Percentiles rank a stretch among this genome's conserved stretches.
Conservation (phyloP, 2,113 vertebrate genomes). For the Butorides virescens region DNA sequence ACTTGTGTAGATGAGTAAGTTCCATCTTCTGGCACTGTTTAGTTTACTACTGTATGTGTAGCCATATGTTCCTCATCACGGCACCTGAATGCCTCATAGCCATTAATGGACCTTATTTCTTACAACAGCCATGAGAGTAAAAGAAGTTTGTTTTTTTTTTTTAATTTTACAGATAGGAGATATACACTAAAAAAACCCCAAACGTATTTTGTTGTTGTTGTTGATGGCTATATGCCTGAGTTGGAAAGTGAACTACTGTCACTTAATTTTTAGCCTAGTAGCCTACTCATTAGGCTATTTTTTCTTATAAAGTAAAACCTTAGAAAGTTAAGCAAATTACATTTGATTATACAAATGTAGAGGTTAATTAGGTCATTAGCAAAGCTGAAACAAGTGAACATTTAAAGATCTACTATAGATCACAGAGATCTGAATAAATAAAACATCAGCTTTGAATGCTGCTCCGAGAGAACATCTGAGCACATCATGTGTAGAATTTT, state of each 20-base stretch:
- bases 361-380: not conserved
- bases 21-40: not conserved
- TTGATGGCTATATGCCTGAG: not conserved
- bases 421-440: not conserved
- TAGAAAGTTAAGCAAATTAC: not conserved
- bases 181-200: not conserved
- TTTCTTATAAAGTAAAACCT: not conserved
- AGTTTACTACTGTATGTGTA: not conserved
- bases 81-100: not conserved
- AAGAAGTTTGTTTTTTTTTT: not conserved
- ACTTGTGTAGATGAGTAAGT: not conserved
- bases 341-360: not conserved
- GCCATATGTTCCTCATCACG: not conserved
- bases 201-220: not conserved
- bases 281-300: not conserved
- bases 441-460: not conserved
- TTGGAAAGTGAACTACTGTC: not conserved
- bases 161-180: not conserved
- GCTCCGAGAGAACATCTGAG: not conserved
- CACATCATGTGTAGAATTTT: not conserved
- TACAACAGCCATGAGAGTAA: not conserved
- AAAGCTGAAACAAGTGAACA: not conserved
- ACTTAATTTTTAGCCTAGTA: not conserved
- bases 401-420: not conserved
- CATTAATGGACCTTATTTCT: constrained; percentile 3